Evolutionary conservation across 2,888 invertebrate genomes (phyloP), one percentile per base, ranked within the genome.

Genomic region (Cerastis rubricosa): DNA sequence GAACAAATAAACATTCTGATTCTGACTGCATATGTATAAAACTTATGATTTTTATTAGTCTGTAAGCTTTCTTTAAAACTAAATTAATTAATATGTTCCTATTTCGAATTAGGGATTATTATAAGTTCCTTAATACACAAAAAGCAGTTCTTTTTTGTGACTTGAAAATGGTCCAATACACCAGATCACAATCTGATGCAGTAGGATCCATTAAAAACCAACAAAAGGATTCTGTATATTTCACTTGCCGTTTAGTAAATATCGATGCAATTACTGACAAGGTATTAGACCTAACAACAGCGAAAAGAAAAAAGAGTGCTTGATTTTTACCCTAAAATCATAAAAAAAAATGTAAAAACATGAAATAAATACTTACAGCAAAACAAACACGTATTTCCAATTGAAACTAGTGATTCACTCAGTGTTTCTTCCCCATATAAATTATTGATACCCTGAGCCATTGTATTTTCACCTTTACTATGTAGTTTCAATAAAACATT

Each of bases 401-500:
- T 51, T 0, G 12, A 64, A 63, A 64, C n/a, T 35, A 63, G 64
- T 73, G 75, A 14, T 47, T 54, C 51, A 69, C 7, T 17, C n/a
- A 59, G 35, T 12, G 25, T 73, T 57, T 65, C 6, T 11, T 70
- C 25, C 9, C 12, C 54, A 40, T 76, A 68, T 51, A 74, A 40
- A 74, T 70, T 83, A 74, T 76, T 70, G 59, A 70, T 70, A 70
- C 25, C 65, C 19, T 45, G 14, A 74, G 0, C 14, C 49, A 68
- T 74, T 29, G 5, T 68, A 77, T 72, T 71, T 61, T 61, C 17
- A 74, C 73, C 14, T 57, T 54, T 45, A 57, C 12, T 65, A 43
- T 65, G 40, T 73, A 45, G 12, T 49, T 54, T 80, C 65, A 68
- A 77, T 85, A 83, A 73, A 79, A 77, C 29, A 69, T 74, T 80